Percentiles rank a stretch among this genome's conserved stretches.
phyloP scores from a whole-genome alignment of 2,888 invertebrate genomes.

The Perithous albicinctus region DNA sequence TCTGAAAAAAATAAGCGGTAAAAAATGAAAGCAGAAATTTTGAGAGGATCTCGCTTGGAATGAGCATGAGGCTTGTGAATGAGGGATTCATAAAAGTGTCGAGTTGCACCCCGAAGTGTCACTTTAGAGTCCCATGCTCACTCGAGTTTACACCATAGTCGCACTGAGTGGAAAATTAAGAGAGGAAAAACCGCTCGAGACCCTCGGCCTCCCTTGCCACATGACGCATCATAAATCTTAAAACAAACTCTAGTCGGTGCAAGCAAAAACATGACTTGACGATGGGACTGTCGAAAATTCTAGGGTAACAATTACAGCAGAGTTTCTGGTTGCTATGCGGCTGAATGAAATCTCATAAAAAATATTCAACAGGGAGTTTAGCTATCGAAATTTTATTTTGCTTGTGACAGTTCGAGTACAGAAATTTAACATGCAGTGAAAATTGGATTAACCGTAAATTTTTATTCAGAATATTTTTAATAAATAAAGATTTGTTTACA shows the following conservation, averaged over 20 bases:
- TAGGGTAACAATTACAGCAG: not conserved
- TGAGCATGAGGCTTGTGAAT: not conserved
- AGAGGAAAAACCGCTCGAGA: constrained; percentile 5
- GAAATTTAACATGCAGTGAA: not conserved
- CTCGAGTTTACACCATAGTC: constrained; percentile 27
- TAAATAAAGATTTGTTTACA: no score
- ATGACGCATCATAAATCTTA: constrained; percentile 68
- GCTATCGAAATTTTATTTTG: no score
- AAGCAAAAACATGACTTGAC: constrained; percentile 52
- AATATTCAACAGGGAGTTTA: not conserved
- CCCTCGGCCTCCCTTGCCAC: constrained; percentile 49
- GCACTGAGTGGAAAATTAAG: constrained; percentile 2
- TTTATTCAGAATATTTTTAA: no score
- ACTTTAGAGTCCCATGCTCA: constrained; percentile 60
- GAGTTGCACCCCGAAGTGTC: constrained; percentile 68
- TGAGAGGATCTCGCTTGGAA: constrained; percentile 18
- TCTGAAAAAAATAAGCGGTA: constrained; percentile 24
- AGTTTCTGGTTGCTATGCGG: not conserved
- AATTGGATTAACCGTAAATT: no score
- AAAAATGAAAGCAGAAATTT: constrained; percentile 31
- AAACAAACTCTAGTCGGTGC: constrained; percentile 59
- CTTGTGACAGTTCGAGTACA: no score
- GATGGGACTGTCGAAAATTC: not conserved
- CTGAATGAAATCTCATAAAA: not conserved
- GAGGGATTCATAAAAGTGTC: constrained; percentile 67